Evolutionary conservation across 2,888 invertebrate species (phyloP), one percentile per base, ranked within the genome.

Genomic region (Andricus quercusramuli): DNA sequence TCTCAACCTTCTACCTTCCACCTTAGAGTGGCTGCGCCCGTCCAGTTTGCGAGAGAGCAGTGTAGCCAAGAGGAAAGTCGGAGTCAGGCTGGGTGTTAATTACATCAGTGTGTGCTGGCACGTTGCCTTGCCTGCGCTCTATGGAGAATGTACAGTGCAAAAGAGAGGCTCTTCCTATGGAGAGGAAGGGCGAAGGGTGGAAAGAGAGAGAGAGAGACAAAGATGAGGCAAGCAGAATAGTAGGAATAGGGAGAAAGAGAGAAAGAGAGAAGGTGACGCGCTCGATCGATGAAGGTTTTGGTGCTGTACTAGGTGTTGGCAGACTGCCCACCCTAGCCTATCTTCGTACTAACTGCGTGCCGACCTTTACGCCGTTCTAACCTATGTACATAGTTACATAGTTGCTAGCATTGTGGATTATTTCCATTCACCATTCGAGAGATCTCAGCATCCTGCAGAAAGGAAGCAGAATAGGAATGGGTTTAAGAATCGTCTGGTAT

Each of bases 61-160:
- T 79, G 51, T 51, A 74, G 77, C 74, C 44, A 41, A 77, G 76
- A 81, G 68, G 70, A 70, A 70, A 70, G 81, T 83, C 82, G 78
- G 83, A 70, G 81, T 82, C 82, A 80, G 83, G 76, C 80, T 80
- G 87, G 86, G 88, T 90, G 90, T 90, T 90, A 90, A 90, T 90
- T 90, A 90, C 88, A 90, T 90, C 88, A 86, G 86, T 88, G 89
- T 87, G 85, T 88, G 85, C 87, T 90, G 90, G 89, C 90, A 88
- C 83, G 82, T 84, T 87, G 90, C 89, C 89, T 87, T 79, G 70
- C 83, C 79, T 82, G 51, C 80, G 66, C 78, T 59, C 51, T 70
- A n/a, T n/a, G n/a, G 65, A 66, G 11, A 66, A 29, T 32, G 37
- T 11, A 20, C 9, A 17, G 66, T 17, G 66, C 32, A 66, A 66